Base-by-base conservation (phyloP, 2,797 vertebrate genomes). In the Tauraco hartlaubi region DNA sequence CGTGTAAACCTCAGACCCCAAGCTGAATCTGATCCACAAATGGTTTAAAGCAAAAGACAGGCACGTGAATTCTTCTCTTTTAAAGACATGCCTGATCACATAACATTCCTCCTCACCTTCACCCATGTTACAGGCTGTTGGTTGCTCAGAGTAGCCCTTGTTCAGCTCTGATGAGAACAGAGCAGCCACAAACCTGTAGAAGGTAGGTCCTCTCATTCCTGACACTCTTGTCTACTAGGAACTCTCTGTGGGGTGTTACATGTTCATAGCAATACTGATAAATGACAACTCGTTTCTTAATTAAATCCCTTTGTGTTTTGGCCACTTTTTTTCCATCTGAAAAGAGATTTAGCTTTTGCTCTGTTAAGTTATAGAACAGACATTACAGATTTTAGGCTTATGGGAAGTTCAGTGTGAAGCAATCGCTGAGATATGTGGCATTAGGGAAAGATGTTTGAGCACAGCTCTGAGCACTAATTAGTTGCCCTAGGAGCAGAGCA, bases 81-180 rank as follows among this genome's bases (percentile, higher is more conserved):
- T 11, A 43, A 66, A 86, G 31, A 12, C 0, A 0, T 8, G 15
- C 21, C 26, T 7, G 31, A 19, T 39, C 14, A 15, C 0, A 0
- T 2, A 7, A n/a, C 8, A 29, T 14, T 64, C 41, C n/a, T 61
- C 29, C 41, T 58, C 37, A 9, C 71, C 66, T 76, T 88, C 48
- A 22, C 14, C 9, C 2, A 3, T n/a, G 48, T 49, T 17, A 2
- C 29, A 6, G 49, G 17, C 19, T 13, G 19, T n/a, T 55, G 33
- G 31, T 18, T 85, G 56, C 46, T 68, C 33, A 11, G 46, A 39
- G 56, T 54, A 72, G 52, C 72, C 77, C 15, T 37, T 25, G 54
- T 19, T 75, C 23, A 21, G 23, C 44, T 61, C 17, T 48, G 37
- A 31, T 33, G 68, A 72, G 68, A 85, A 4, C 26, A 49, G 44